A percentile compares a stretch with the other conserved stretches of the same genome.
These are phyloP conservation scores for Pterostichus madidus DNA, from an alignment of 2,888 invertebrate genomes.

Conservation along the genomic window DNA sequence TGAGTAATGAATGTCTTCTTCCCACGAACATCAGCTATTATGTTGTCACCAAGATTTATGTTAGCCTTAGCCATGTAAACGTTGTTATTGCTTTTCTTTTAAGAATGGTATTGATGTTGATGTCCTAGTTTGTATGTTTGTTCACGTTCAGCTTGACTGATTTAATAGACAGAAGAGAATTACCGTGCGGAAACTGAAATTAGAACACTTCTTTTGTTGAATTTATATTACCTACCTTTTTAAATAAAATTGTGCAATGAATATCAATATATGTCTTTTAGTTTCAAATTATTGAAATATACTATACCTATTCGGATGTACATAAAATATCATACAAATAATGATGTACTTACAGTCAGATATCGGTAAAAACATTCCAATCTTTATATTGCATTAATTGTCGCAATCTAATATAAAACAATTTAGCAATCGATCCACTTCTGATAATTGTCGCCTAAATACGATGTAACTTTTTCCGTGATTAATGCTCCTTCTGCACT, in stretches of 20 bases:
- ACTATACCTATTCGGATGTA: too few relatives aligned
- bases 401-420: too few relatives aligned
- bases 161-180: conserved; percentile 11
- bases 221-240: neutral
- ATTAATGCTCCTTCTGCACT: too few relatives aligned
- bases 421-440: too few relatives aligned
- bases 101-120: conserved; percentile 17
- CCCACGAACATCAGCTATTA: conserved; percentile 21
- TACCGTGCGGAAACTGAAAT: conserved; percentile 4
- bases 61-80: conserved; percentile 2
- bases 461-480: too few relatives aligned
- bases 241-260: neutral
- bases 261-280: too few relatives aligned
- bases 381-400: too few relatives aligned
- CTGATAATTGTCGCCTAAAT: too few relatives aligned
- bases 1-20: conserved; percentile 24
- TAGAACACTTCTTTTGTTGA: conserved; percentile 4
- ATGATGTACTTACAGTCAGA: too few relatives aligned
- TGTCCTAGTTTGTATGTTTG: conserved; percentile 11
- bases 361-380: too few relatives aligned
- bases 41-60: conserved; percentile 36
- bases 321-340: too few relatives aligned
- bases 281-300: too few relatives aligned
- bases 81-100: neutral
- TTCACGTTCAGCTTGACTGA: conserved; percentile 28